Base-by-base conservation (phyloP, 2,113 vertebrate genomes). In the Agapornis roseicollis region DNA sequence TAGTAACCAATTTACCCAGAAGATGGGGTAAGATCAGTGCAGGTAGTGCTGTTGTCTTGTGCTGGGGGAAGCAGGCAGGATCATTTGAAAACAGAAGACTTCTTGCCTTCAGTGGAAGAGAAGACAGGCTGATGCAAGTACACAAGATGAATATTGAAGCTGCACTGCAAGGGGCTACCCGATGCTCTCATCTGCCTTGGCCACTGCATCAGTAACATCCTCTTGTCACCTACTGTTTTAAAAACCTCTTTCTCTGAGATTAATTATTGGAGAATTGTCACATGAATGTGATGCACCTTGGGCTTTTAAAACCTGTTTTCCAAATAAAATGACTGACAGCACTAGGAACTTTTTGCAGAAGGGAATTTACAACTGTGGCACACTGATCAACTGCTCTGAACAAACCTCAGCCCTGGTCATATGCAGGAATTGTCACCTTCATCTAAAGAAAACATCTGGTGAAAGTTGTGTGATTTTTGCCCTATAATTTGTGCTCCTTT, bases 351-450 rank as follows among this genome's bases (percentile, higher is more conserved):
- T 77, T 87, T 63, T 55, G 44, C 33, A 83, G 37, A 22, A 55
- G 7, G 6, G 28, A 56, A 55, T 22, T 47, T 42, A 42, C 0
- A 1, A 18, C 23, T 49, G 17, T 35, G 37, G 39, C 25, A 37
- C 55, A 35, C 3, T 49, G 33, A 39, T 8, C 31, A 55, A 7
- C 15, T 44, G 29, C 23, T 24, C 11, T 31, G 22, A 64, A 92
- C 0, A 0, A 84, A 60, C 25, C 7, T 73, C 0, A 1, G 44
- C 13, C 29, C 41, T 17, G 17, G 15, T 8, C 22, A 42, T 1
- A 44, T 39, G 13, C 50, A 63, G 15, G 29, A 79, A 9, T 14
- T 20, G 5, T 28, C 28, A 77, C 25, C 17, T 47, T 35, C 35
- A 70, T 27, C 50, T 80, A 63, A 85, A 80, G 6, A 31, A 80